phyloP scores from a whole-genome alignment of 2,888 invertebrate genomes.

The Xanthorhoe designata region DNA sequence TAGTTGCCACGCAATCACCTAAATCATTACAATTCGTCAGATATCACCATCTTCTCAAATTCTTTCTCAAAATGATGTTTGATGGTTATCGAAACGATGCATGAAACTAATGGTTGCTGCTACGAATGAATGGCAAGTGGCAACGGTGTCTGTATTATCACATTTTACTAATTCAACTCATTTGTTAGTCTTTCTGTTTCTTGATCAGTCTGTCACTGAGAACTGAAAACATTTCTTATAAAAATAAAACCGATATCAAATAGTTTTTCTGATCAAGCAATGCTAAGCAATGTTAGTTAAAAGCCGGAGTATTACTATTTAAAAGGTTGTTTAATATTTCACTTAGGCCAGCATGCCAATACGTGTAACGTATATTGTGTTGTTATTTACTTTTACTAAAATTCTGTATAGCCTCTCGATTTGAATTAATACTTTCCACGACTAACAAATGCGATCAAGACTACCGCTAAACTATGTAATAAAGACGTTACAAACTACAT shows the following conservation, averaged over 20 bases:
- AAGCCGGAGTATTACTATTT: not conserved
- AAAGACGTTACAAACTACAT: constrained; percentile 75
- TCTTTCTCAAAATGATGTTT: constrained; percentile 48
- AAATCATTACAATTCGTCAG: constrained; percentile 82
- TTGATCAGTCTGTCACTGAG: constrained; percentile 39
- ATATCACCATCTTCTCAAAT: constrained; percentile 70
- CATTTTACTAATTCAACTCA: constrained; percentile 60
- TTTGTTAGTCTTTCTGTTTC: constrained; percentile 54
- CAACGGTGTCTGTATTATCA: constrained; percentile 54
- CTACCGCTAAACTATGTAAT: constrained; percentile 66
- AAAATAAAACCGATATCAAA: constrained; percentile 9
- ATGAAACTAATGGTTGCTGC: constrained; percentile 37
- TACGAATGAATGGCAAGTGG: constrained; percentile 37
- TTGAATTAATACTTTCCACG: constrained; percentile 49
- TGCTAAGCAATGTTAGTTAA: not conserved
- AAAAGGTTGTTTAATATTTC: not conserved
- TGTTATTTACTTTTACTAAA: not conserved
- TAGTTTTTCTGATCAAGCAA: not conserved
- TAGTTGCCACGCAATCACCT: constrained; percentile 82
- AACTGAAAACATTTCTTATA: not conserved
- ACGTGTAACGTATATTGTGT: not conserved
- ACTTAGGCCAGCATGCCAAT: not conserved
- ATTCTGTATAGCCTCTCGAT: not conserved
- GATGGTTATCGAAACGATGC: constrained; percentile 29
- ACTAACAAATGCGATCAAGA: constrained; percentile 72